Percentiles rank a stretch among this genome's conserved stretches.
phyloP scores from a whole-genome alignment of 2,113 vertebrate species.

The Cisticola juncidis region DNA sequence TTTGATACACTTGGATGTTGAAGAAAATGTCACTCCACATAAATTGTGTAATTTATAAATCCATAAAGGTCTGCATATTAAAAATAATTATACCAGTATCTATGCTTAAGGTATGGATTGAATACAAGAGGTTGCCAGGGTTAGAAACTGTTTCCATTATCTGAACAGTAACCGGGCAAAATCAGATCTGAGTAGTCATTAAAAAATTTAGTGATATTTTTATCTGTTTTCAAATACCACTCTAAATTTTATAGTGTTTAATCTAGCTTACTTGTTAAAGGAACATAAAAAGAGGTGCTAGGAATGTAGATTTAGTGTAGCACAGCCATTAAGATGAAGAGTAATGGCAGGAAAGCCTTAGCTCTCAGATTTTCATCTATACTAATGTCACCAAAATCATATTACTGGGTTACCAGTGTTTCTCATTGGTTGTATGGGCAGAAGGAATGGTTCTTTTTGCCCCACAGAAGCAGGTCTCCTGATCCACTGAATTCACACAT shows the following conservation, averaged over 20 bases:
- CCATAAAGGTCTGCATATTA: not conserved
- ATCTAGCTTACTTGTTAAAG: constrained; percentile 41
- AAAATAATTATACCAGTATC: not conserved
- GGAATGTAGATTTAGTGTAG: constrained; percentile 24
- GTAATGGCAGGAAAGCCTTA: constrained; percentile 10
- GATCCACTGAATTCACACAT: not conserved
- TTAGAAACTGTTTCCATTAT: constrained; percentile 8
- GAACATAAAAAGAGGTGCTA: constrained; percentile 30
- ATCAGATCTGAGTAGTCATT: constrained; percentile 3
- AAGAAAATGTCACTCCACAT: not conserved
- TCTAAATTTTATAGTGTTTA: constrained; percentile 24
- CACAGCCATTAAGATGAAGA: not conserved
- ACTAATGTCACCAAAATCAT: not conserved
- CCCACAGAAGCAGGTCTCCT: not conserved
- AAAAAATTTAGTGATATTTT: constrained; percentile 32
- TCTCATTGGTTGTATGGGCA: not conserved
- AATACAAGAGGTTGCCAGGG: not conserved
- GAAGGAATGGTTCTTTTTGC: not conserved
- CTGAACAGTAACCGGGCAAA: constrained; percentile 13
- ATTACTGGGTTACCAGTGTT: not conserved
- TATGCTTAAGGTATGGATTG: not conserved
- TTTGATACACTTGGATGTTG: not conserved
- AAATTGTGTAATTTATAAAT: not conserved
- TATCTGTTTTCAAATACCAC: constrained; percentile 47
- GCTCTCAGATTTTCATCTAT: not conserved